A percentile compares a stretch with the other conserved stretches of the same genome.
These are phyloP conservation scores for Bombus huntii DNA, from an alignment of 1,140 invertebrate genomes.

Conservation along the genomic window DNA sequence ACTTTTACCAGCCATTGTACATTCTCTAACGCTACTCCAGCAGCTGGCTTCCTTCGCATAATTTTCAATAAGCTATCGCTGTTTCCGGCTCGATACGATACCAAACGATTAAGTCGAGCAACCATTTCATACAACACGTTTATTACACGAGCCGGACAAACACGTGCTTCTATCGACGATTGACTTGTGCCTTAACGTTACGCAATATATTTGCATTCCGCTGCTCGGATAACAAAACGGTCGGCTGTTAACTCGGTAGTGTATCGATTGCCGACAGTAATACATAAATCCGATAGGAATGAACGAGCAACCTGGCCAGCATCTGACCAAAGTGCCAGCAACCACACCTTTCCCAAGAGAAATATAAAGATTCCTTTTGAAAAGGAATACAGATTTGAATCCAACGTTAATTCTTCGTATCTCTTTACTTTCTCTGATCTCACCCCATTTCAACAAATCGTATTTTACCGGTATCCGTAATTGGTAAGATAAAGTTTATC, in stretches of 20 bases:
- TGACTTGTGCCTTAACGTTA: slow-evolving; percentile 45
- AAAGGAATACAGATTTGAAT: not conserved
- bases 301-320: slow-evolving; percentile 34
- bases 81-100: slow-evolving; percentile 5
- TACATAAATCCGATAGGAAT: slow-evolving; percentile 70
- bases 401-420: not conserved
- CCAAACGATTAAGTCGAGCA: slow-evolving; percentile 18
- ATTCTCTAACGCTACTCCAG: not conserved
- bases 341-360: slow-evolving; percentile 57
- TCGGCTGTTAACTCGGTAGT: slow-evolving; percentile 56
- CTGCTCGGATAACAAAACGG: slow-evolving; percentile 66
- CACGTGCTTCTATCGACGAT: slow-evolving; percentile 51
- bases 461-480: not conserved
- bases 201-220: slow-evolving; percentile 63
- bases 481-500: not conserved
- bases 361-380: not conserved
- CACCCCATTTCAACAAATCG: not conserved
- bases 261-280: slow-evolving; percentile 66
- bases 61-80: not conserved
- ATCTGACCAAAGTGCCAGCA: slow-evolving; percentile 37
- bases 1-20: no score
- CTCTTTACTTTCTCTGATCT: not conserved
- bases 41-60: not conserved
- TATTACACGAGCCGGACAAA: slow-evolving; percentile 25
- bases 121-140: slow-evolving; percentile 13